Evolutionary conservation across 2,113 vertebrate species (phyloP).

Genomic region (Sphyrna mokarran): DNA sequence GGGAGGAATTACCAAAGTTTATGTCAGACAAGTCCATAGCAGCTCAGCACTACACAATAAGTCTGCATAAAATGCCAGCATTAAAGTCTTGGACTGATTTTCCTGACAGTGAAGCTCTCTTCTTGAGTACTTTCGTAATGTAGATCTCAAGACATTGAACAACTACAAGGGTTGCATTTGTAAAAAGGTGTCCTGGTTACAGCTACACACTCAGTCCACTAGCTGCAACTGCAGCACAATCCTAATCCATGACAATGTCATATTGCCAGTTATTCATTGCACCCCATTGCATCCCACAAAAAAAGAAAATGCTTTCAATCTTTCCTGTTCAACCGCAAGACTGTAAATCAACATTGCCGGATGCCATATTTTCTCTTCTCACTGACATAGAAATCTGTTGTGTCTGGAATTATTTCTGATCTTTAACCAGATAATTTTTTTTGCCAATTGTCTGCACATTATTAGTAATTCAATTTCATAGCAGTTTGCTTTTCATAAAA

Average conservation of each 20-base stretch:
- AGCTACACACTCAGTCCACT: background rate
- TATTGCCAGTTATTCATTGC: background rate
- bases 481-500: too few relatives aligned
- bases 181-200: background rate
- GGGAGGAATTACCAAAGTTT: background rate
- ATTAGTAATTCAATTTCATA: background rate
- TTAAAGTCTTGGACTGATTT: background rate
- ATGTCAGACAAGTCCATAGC: background rate
- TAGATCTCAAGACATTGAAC: background rate
- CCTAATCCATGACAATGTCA: background rate
- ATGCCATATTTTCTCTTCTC: conserved; percentile 4
- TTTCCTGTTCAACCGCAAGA: background rate
- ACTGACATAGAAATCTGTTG: background rate
- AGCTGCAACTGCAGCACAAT: background rate
- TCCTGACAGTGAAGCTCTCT: background rate
- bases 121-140: too few relatives aligned
- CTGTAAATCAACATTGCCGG: background rate
- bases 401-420: background rate
- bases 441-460: background rate
- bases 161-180: background rate
- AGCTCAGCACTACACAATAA: background rate
- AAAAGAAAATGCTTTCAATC: background rate
- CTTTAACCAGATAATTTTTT: background rate
- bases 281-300: background rate
- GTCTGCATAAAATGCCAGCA: background rate